A percentile compares a stretch with the other conserved stretches of the same genome.
Evolutionary conservation across 2,113 vertebrate genomes (phyloP).

Genomic region (Nesogale talazaci): DNA sequence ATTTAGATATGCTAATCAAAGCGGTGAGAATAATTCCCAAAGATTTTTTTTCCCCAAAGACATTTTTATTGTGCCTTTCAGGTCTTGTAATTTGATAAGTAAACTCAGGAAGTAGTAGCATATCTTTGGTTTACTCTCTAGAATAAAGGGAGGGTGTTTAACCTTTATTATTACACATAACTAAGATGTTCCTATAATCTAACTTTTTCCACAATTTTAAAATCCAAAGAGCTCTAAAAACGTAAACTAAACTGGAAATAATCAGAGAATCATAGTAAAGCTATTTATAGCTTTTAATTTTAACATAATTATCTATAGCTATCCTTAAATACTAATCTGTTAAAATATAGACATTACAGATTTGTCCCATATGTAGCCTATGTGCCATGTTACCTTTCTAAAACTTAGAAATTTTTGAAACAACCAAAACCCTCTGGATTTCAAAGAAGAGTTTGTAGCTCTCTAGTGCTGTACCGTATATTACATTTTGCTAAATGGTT

Average conservation of each 20-base stretch:
- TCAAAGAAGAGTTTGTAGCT: constrained; percentile 17
- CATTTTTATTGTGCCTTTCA: constrained; percentile 39
- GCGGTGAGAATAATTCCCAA: constrained; percentile 87
- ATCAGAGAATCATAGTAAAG: neutral
- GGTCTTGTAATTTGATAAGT: constrained; percentile 53
- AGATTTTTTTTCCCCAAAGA: neutral
- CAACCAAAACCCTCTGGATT: neutral
- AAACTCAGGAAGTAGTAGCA: constrained; percentile 17
- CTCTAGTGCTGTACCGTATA: neutral
- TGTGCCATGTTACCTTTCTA: constrained; percentile 5
- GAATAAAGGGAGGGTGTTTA: constrained; percentile 3
- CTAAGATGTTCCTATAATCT: neutral
- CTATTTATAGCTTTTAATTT: constrained; percentile 37
- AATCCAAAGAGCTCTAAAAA: constrained; percentile 45
- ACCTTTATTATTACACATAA: neutral
- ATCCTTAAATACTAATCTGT: constrained; percentile 20
- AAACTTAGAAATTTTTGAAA: constrained; percentile 39
- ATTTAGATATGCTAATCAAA: constrained; percentile 97
- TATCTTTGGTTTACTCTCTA: neutral
- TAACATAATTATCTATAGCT: neutral
- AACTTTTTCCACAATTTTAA: neutral
- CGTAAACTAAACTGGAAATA: constrained; percentile 27
- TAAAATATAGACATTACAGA: neutral
- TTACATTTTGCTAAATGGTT: constrained; percentile 19
- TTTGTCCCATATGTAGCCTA: neutral